Percentiles rank a stretch among this genome's conserved stretches.
Evolutionary conservation across 1,140 invertebrate genomes (phyloP).

Genomic region (Hyles euphorbiae): DNA sequence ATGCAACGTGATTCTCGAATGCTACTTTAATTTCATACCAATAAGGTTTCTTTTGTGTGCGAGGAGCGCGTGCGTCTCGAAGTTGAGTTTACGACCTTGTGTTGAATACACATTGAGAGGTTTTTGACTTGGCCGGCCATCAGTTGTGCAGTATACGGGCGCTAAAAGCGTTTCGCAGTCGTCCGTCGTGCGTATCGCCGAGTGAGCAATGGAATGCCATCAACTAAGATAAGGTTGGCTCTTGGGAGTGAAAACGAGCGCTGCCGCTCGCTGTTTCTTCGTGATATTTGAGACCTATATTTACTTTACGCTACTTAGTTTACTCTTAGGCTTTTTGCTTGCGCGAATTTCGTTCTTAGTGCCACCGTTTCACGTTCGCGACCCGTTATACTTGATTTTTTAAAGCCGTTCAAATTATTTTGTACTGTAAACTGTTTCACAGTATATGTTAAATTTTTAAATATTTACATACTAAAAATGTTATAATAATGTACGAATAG

Average conservation of each 20-base stretch:
- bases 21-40: conserved; percentile 52
- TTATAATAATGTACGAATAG: too few species aligned
- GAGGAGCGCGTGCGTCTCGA: conserved; percentile 12
- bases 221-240: conserved; percentile 61
- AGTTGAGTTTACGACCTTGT: conserved; percentile 30
- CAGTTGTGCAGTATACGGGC: conserved; percentile 41
- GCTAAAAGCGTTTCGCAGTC: conserved; percentile 73
- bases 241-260: conserved; percentile 29
- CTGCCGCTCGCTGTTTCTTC: conserved; percentile 25
- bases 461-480: too few species aligned
- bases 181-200: conserved; percentile 65
- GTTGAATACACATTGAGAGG: conserved; percentile 12
- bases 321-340: not conserved
- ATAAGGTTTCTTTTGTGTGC: conserved; percentile 61
- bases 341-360: not conserved
- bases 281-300: conserved; percentile 32
- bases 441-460: too few species aligned
- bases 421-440: too few species aligned
- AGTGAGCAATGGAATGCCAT: conserved; percentile 64
- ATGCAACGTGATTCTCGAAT: conserved; percentile 60
- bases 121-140: conserved; percentile 21
- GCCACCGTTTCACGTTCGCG: too few species aligned
- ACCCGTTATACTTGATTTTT: too few species aligned
- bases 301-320: conserved; percentile 15
- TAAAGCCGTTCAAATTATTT: too few species aligned